A percentile compares a stretch with the other conserved stretches of the same genome.
These are phyloP conservation scores for Marronus borbonicus DNA, from an alignment of 2,888 invertebrate genomes.

Conservation along the genomic window DNA sequence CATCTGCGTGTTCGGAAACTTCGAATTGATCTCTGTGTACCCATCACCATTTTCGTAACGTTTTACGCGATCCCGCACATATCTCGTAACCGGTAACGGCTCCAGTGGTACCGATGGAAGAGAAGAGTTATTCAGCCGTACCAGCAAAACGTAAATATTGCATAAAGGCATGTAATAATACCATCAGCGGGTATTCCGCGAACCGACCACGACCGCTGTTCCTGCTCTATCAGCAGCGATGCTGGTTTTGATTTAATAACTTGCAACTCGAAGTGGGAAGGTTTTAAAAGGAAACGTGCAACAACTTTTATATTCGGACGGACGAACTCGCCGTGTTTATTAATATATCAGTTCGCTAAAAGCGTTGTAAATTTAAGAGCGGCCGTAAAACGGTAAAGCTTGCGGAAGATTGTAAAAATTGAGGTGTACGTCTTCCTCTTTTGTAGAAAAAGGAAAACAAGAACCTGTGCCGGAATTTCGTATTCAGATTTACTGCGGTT, in stretches of 20 bases:
- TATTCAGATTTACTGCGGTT: background rate
- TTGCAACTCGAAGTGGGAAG: background rate
- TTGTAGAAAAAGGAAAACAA: background rate
- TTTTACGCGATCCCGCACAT: background rate
- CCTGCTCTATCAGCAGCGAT: background rate
- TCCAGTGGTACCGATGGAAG: background rate
- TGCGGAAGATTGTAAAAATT: slow-evolving; percentile 7
- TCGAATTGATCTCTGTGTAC: background rate
- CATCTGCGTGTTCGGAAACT: background rate
- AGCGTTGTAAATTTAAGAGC: slow-evolving; percentile 1
- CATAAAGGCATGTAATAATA: background rate
- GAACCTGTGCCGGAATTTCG: background rate
- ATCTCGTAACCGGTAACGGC: slow-evolving; percentile 12
- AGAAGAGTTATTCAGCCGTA: too few relatives aligned
- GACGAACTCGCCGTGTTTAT: background rate
- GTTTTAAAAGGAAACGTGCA: slow-evolving; percentile 1
- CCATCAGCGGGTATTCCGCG: background rate
- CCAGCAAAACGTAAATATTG: background rate
- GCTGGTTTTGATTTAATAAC: slow-evolving; percentile 6
- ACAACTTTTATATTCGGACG: slow-evolving; percentile 8
- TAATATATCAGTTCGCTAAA: slow-evolving; percentile 10
- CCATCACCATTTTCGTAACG: background rate
- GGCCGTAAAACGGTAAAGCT: slow-evolving; percentile 1
- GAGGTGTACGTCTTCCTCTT: background rate
- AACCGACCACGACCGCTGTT: background rate